Conservation (phyloP, 2,888 invertebrate genomes). For the Chrysopilus asiliformis region DNA sequence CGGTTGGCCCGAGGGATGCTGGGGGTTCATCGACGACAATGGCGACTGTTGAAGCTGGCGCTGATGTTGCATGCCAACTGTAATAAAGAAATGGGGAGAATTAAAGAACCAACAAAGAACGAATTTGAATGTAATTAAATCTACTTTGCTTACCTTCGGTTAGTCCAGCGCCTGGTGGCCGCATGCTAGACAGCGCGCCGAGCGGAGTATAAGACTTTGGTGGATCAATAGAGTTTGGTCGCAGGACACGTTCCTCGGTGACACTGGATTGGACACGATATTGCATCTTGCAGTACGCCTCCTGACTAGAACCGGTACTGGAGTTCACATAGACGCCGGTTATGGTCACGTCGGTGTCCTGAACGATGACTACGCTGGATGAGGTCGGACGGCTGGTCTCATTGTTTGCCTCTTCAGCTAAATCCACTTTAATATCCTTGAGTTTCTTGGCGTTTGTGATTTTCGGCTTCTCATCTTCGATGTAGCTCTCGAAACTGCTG, state of each 20-base stretch:
- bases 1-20: no score
- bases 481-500: conserved; percentile 30
- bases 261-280: conserved; percentile 79
- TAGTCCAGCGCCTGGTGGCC: conserved; percentile 52
- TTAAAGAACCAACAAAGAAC: no score
- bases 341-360: conserved; percentile 77
- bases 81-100: conserved; percentile 2
- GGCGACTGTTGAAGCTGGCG: background rate
- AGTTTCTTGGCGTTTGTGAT: conserved; percentile 9
- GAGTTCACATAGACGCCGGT: conserved; percentile 72
- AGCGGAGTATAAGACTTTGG: conserved; percentile 68
- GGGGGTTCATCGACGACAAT: conserved; percentile 3
- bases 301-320: conserved; percentile 59
- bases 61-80: background rate
- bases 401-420: conserved; percentile 9
- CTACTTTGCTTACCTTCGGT: conserved; percentile 14
- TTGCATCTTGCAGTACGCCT: conserved; percentile 79
- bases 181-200: conserved; percentile 73
- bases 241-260: conserved; percentile 73
- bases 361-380: conserved; percentile 58
- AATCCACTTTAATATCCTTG: conserved; percentile 7
- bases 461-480: conserved; percentile 19
- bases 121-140: no score
- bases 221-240: conserved; percentile 31
- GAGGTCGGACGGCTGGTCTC: conserved; percentile 38